Percentiles rank a stretch among this genome's conserved stretches.
phyloP scores from a whole-genome alignment of 2,113 vertebrate genomes.

The Nyctibius bracteatus region DNA sequence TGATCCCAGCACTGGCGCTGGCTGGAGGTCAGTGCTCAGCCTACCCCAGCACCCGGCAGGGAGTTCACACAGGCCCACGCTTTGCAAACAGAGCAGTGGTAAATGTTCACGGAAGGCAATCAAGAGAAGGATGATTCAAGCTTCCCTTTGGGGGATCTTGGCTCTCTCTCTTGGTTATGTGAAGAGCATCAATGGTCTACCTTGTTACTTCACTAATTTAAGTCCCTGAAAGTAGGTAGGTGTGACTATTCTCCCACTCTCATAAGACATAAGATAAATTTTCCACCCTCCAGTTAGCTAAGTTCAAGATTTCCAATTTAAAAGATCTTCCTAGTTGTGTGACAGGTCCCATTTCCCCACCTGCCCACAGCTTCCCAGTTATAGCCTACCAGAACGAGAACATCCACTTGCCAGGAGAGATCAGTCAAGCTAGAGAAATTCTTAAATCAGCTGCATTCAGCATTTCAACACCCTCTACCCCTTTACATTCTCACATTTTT shows the following conservation, averaged over 20 bases:
- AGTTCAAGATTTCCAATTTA: not conserved
- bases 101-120: not conserved
- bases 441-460: not conserved
- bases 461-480: not conserved
- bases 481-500: not conserved
- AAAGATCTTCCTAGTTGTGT: not conserved
- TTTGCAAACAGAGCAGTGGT: not conserved
- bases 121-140: not conserved
- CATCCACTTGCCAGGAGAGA: not conserved
- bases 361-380: not conserved
- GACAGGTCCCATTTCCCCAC: not conserved
- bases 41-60: fast-evolving
- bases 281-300: not conserved
- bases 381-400: not conserved
- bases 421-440: not conserved
- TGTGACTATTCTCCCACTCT: not conserved
- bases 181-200: not conserved
- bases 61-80: fast-evolving
- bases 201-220: not conserved
- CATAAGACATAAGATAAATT: not conserved
- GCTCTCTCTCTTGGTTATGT: not conserved
- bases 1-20: not conserved
- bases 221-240: not conserved
- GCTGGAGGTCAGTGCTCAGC: not conserved
- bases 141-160: not conserved